Conservation (phyloP, 2,113 vertebrate genomes). For the Artemisiospiza belli region DNA sequence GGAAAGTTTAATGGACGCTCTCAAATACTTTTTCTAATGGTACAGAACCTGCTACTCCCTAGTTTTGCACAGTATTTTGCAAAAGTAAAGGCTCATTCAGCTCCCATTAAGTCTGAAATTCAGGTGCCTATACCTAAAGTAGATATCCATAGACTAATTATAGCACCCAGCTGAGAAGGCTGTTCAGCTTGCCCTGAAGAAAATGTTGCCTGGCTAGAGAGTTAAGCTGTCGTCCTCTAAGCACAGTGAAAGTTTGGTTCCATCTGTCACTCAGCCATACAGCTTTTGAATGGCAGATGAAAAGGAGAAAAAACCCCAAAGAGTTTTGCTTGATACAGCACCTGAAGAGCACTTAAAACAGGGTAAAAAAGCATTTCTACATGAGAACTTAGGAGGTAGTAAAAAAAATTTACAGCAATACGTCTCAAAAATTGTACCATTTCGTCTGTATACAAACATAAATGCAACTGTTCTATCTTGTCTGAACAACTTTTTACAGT, state of each 20-base stretch:
- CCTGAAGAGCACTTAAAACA: neutral
- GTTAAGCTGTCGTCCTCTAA: neutral
- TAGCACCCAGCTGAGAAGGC: neutral
- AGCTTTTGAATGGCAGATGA: neutral
- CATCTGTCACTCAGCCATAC: neutral
- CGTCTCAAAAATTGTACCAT: neutral
- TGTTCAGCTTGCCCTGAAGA: neutral
- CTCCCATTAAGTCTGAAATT: neutral
- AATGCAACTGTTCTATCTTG: neutral
- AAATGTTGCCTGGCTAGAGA: neutral
- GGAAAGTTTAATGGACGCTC: neutral
- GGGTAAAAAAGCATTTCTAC: neutral
- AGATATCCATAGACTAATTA: neutral
- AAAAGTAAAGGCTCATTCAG: neutral
- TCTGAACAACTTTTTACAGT: neutral
- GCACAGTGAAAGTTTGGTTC: neutral
- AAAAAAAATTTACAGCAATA: neutral
- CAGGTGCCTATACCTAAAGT: neutral
- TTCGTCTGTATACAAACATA: neutral
- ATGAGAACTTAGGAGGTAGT: neutral
- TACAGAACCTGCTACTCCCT: neutral
- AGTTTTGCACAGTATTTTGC: neutral
- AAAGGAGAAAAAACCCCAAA: rapidly evolving
- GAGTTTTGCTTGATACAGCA: neutral
- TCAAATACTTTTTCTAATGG: neutral